Conservation (phyloP, 2,113 vertebrate species). For the Apodemus speciosus region DNA sequence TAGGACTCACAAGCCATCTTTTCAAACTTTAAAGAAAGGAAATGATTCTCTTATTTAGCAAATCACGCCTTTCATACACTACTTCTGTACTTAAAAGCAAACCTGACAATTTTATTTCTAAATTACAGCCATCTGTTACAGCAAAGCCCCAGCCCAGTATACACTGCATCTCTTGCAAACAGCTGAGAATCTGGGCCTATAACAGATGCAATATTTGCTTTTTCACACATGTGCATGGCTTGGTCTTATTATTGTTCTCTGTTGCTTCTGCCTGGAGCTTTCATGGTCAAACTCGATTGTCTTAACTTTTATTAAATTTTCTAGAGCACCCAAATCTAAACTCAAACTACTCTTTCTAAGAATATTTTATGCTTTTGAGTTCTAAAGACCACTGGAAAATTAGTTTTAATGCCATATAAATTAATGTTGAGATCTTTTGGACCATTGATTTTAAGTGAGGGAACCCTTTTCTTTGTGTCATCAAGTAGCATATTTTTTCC, state of each 20-base stretch:
- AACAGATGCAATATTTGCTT: not conserved
- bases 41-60: not conserved
- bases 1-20: not conserved
- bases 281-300: not conserved
- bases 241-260: not conserved
- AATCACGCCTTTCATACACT: not conserved
- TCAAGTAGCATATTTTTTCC: not conserved
- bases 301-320: not conserved
- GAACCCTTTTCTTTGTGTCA: not conserved
- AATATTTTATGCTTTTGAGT: not conserved
- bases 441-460: not conserved
- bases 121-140: not conserved
- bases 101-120: not conserved
- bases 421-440: not conserved
- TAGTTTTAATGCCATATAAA: not conserved
- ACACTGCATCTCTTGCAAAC: not conserved
- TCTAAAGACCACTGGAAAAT: not conserved
- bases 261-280: not conserved
- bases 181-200: not conserved
- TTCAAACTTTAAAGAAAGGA: not conserved
- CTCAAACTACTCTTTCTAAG: not conserved
- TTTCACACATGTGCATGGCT: not conserved
- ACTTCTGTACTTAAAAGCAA: not conserved
- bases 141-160: not conserved
- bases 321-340: not conserved